phyloP scores from a whole-genome alignment of 2,888 invertebrate species.

The Eupithecia vulgata region DNA sequence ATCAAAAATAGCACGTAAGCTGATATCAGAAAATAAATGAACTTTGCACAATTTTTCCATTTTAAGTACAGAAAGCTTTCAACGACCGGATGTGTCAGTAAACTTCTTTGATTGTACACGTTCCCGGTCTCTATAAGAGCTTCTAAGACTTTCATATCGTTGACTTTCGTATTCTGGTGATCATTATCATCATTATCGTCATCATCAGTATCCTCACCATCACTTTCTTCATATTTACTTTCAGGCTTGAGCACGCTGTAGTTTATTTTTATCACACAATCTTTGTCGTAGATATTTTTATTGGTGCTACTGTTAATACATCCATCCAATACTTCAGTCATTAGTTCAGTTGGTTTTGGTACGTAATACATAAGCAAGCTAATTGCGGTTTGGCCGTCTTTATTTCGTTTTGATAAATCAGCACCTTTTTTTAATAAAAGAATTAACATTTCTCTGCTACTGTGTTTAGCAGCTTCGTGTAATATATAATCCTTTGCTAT shows the following conservation, averaged over 20 bases:
- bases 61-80: conserved; percentile 81
- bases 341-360: conserved; percentile 72
- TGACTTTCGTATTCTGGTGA: too few relatives aligned
- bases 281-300: background rate
- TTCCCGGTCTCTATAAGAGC: conserved; percentile 65
- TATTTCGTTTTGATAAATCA: background rate
- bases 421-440: background rate
- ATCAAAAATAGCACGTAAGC: background rate
- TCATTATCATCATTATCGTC: too few relatives aligned
- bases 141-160: background rate
- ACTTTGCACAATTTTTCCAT: conserved; percentile 77
- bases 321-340: conserved; percentile 73
- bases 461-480: background rate
- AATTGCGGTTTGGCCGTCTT: background rate
- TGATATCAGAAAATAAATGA: conserved; percentile 41
- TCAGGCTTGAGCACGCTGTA: background rate
- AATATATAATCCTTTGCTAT: background rate
- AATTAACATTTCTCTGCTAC: background rate
- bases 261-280: conserved; percentile 1
- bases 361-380: background rate
- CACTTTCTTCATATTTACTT: background rate
- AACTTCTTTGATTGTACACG: conserved; percentile 63
- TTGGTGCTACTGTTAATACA: conserved; percentile 37
- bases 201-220: background rate
- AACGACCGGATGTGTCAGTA: conserved; percentile 78